Percentiles rank a stretch among this genome's conserved stretches.
These are phyloP conservation scores for Himalopsyche phryganea DNA, from an alignment of 1,140 invertebrate species.

Conservation along the genomic window DNA sequence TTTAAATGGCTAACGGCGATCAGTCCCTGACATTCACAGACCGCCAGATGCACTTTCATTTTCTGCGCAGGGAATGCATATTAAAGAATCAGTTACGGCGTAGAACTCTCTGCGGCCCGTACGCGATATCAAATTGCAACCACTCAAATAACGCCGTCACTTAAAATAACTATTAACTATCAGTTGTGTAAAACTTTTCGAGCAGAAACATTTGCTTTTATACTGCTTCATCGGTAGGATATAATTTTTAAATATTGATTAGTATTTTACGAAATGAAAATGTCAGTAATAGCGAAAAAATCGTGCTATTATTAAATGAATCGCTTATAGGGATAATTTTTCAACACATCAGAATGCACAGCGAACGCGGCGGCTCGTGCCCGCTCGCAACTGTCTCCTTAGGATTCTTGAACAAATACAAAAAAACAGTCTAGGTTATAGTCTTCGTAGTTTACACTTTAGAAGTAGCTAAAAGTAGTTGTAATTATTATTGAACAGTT, in stretches of 20 bases:
- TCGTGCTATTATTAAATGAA: too few species aligned
- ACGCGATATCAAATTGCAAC: too few species aligned
- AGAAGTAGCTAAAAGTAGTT: constrained; percentile 34
- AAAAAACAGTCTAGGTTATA: constrained; percentile 25
- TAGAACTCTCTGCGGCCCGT: too few species aligned
- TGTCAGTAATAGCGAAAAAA: background rate
- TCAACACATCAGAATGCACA: background rate
- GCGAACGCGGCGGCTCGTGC: background rate
- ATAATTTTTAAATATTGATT: constrained; percentile 9
- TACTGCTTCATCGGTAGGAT: constrained; percentile 13
- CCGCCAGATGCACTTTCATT: too few species aligned
- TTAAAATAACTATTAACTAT: too few species aligned
- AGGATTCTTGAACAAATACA: constrained; percentile 28
- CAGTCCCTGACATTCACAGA: too few species aligned
- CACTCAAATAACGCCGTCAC: too few species aligned
- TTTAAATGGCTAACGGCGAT: too few species aligned
- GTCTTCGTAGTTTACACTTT: constrained; percentile 33
- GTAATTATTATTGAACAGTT: constrained; percentile 34
- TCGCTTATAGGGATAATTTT: too few species aligned
- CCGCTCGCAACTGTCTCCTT: constrained; percentile 6
- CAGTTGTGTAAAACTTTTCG: background rate
- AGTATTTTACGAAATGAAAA: constrained; percentile 1
- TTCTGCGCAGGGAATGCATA: too few species aligned
- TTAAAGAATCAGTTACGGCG: too few species aligned
- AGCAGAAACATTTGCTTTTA: constrained; percentile 13